phyloP scores from a whole-genome alignment of 2,113 vertebrate species.

The Saguinus imperator region DNA sequence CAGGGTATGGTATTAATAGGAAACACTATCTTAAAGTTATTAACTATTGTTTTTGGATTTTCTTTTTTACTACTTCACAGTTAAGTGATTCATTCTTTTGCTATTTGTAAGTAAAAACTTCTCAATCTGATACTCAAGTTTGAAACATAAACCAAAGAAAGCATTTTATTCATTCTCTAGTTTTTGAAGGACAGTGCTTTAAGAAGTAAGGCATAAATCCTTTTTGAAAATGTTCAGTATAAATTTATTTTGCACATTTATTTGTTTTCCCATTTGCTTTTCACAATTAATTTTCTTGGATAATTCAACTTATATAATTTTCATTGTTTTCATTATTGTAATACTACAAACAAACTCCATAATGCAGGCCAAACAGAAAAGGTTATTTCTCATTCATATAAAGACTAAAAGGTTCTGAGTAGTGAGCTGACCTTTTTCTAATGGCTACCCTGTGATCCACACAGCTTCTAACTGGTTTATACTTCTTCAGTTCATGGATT shows the following conservation, averaged over 20 bases:
- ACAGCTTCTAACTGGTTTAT: neutral
- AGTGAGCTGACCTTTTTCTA: neutral
- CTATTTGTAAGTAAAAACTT: conserved; percentile 21
- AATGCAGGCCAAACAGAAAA: neutral
- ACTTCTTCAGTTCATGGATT: neutral
- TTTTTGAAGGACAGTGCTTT: neutral
- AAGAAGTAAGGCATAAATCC: neutral
- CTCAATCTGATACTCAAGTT: conserved; percentile 16
- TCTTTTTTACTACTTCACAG: neutral
- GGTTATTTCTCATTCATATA: neutral
- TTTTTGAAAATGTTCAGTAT: neutral
- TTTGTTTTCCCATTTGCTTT: neutral
- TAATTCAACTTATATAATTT: neutral
- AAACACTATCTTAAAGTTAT: conserved; percentile 6
- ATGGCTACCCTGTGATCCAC: neutral
- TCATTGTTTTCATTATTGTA: neutral
- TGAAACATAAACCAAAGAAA: neutral
- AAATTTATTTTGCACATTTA: neutral
- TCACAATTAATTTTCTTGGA: neutral
- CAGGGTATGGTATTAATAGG: neutral
- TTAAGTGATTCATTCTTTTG: neutral
- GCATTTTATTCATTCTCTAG: neutral
- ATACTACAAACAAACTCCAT: neutral
- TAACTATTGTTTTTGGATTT: conserved; percentile 30
- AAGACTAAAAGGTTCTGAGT: neutral